Conservation (phyloP, 2,797 vertebrate species). For the Pempheris klunzingeri region DNA sequence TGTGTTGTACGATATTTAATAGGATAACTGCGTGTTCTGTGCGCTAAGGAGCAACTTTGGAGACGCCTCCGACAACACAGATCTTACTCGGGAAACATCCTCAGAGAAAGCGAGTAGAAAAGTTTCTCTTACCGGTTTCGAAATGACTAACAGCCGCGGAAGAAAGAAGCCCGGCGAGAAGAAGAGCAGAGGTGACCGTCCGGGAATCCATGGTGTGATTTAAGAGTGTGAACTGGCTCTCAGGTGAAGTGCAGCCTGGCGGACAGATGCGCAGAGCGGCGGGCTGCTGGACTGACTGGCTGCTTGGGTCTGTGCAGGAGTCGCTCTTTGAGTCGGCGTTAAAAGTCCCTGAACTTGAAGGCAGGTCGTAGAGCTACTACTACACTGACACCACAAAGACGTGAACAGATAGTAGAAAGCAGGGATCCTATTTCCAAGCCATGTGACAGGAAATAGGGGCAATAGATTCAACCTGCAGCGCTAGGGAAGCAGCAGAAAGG, state of each 20-base stretch:
- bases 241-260: slow-evolving; percentile 78
- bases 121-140: slow-evolving; percentile 82
- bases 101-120: slow-evolving; percentile 7
- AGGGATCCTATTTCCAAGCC: slow-evolving; percentile 90
- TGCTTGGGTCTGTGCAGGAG: slow-evolving; percentile 48
- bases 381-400: slow-evolving; percentile 72
- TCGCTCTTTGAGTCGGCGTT: slow-evolving; percentile 47
- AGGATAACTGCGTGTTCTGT: not conserved
- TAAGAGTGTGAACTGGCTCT: slow-evolving; percentile 37
- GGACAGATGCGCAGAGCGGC: slow-evolving; percentile 67
- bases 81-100: not conserved
- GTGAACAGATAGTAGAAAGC: slow-evolving; percentile 79
- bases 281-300: slow-evolving; percentile 8
- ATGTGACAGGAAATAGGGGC: slow-evolving; percentile 92
- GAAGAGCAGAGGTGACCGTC: slow-evolving; percentile 72
- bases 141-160: slow-evolving; percentile 77
- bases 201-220: slow-evolving; percentile 79
- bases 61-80: slow-evolving; percentile 13
- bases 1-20: not conserved
- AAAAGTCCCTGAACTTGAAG: slow-evolving; percentile 79
- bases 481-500: slow-evolving; percentile 46
- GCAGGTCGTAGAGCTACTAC: slow-evolving; percentile 67
- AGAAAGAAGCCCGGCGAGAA: slow-evolving; percentile 75
- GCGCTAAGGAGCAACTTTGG: slow-evolving; percentile 54
- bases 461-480: slow-evolving; percentile 86